A percentile compares a stretch with the other conserved stretches of the same genome.
phyloP scores from a whole-genome alignment of 2,797 vertebrate species.

The Pitangus sulphuratus region DNA sequence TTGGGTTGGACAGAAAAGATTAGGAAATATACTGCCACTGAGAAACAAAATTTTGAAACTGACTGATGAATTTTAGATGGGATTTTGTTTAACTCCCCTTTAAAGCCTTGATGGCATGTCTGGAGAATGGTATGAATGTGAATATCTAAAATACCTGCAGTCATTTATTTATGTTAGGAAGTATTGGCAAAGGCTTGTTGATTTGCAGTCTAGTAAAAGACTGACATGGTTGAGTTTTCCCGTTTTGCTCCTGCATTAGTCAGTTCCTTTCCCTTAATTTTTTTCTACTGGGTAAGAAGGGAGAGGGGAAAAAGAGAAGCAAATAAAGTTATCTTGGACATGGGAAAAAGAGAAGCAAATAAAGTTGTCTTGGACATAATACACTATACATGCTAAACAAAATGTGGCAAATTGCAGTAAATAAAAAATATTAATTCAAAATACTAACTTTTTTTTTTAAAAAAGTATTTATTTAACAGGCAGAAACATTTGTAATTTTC shows the following conservation, averaged over 20 bases:
- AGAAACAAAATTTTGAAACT: background rate
- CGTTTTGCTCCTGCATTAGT: background rate
- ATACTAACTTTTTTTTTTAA: background rate
- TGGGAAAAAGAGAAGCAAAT: background rate
- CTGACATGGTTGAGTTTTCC: background rate
- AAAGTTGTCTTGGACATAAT: background rate
- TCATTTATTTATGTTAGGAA: background rate
- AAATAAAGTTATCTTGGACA: background rate
- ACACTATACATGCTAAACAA: background rate
- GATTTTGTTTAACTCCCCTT: background rate
- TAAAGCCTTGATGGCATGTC: background rate
- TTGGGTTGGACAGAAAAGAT: background rate
- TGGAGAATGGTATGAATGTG: background rate
- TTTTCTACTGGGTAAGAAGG: background rate
- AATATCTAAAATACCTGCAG: background rate
- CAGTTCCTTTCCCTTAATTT: background rate
- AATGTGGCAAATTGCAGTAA: background rate
- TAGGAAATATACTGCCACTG: background rate
- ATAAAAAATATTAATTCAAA: background rate
- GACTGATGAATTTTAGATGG: background rate
- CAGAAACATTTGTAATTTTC: background rate
- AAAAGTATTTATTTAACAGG: background rate
- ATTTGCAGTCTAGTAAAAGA: background rate
- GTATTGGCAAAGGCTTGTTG: background rate
- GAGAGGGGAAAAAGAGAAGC: background rate